Evolutionary conservation across 2,797 vertebrate species (phyloP), one percentile per base, ranked within the genome.

Genomic region (Karalla daura): DNA sequence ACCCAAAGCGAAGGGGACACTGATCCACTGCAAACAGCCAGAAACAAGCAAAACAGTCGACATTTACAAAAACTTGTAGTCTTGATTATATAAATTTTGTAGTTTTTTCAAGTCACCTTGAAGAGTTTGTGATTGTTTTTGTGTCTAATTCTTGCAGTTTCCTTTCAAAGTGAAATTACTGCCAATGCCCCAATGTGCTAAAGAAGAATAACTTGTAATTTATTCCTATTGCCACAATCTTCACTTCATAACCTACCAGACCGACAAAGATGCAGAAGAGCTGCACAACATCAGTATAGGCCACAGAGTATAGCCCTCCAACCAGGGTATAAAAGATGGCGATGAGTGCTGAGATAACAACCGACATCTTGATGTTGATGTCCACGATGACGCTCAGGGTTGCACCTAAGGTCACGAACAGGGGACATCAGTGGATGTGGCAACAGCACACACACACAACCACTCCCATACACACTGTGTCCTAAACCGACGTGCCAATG

Each of bases 201-300:
- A 33, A 52, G 15, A 47, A 0, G 2, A 15, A 3, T 21, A 33
- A 52, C 9, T n/a, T n/a, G n/a, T n/a, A 50, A 2, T 20, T 15
- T 12, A 13, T 45, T 14, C 9, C 13, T 3, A 23, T 2, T 12
- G 32, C n/a, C 43, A 2, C 5, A n/a, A n/a, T n/a, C 41, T 40
- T 20, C 5, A 21, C 3, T 41, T 13, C n/a, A 66, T 3, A 59
- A 93, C 96, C 92, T 90, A 99, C 98, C 95, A 99, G 87, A 54
- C 98, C 98, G 15, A 98, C 4, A 74, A 99, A 99, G 77, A 99
- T 99, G 79, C 97, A 99, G 91, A 99, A 98, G 37, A 99, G 95
- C 83, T 99, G 98, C 63, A 99, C 97, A 0, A 99, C 98, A 2
- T 99, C 98, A 0, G 98, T 99, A 81, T 99, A 99, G 47, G 98